phyloP scores from a whole-genome alignment of 1,140 invertebrate species.

The Solen grandis region DNA sequence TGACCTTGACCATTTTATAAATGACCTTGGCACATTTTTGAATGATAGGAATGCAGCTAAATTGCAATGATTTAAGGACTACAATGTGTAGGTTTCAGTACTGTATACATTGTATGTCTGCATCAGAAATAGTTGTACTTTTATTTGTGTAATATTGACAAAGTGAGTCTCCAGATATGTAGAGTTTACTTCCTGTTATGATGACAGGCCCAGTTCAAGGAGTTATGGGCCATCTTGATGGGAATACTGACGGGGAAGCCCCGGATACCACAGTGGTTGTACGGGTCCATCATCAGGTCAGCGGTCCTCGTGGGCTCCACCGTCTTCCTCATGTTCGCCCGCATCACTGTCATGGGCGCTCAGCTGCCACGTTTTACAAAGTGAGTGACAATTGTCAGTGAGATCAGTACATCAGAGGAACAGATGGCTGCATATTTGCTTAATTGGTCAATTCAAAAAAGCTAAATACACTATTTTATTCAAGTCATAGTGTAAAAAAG shows the following conservation, averaged over 20 bases:
- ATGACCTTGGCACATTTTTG: too few relatives aligned
- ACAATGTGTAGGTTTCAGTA: too few relatives aligned
- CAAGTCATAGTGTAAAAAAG: too few relatives aligned
- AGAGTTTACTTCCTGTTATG: conserved; percentile 50
- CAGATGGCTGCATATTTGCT: neutral
- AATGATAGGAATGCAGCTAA: too few relatives aligned
- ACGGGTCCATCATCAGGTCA: conserved; percentile 89
- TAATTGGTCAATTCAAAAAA: neutral
- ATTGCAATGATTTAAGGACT: too few relatives aligned
- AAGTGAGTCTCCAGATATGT: too few relatives aligned
- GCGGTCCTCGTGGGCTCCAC: conserved; percentile 90
- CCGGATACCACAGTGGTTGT: conserved; percentile 85
- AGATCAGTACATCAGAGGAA: neutral
- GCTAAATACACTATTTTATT: neutral
- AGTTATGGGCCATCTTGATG: conserved; percentile 83
- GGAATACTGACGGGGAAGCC: conserved; percentile 85
- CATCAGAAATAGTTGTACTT: too few relatives aligned
- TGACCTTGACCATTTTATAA: too few relatives aligned
- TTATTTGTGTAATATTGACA: too few relatives aligned
- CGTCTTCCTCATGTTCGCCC: conserved; percentile 89
- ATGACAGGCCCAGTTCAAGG: conserved; percentile 87
- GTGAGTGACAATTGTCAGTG: conserved; percentile 78
- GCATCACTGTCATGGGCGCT: conserved; percentile 96
- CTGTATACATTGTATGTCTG: too few relatives aligned
- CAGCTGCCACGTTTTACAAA: conserved; percentile 97